A percentile compares a stretch with the other conserved stretches of the same genome.
These are phyloP conservation scores for Gandaritis pyraliata DNA, from an alignment of 2,888 invertebrate species.

Conservation along the genomic window DNA sequence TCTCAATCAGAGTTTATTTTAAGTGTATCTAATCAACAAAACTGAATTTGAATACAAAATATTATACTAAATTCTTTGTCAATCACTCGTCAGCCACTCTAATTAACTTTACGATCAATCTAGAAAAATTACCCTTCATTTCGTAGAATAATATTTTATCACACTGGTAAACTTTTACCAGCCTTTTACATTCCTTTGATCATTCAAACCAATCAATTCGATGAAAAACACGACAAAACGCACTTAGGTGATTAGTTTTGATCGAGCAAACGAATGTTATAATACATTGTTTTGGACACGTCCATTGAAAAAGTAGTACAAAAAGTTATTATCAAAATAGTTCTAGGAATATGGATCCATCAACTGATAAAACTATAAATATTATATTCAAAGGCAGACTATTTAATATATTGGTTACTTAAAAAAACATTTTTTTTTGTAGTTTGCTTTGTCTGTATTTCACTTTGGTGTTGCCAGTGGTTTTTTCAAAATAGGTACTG, in stretches of 20 bases:
- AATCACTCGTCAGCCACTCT: conserved; percentile 5
- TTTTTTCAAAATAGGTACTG: too few species aligned
- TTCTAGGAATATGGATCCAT: conserved; percentile 23
- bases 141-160: conserved; percentile 32
- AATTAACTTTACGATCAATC: conserved; percentile 15
- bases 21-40: neutral
- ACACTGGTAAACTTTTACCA: conserved; percentile 4
- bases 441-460: too few species aligned
- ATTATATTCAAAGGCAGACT: neutral
- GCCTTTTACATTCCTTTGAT: conserved; percentile 39
- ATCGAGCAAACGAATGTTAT: conserved; percentile 19
- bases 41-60: neutral
- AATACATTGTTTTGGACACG: conserved; percentile 1
- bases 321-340: conserved; percentile 14
- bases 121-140: conserved; percentile 29
- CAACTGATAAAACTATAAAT: conserved; percentile 34
- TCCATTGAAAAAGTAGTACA: conserved; percentile 13
- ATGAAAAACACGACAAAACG: conserved; percentile 50
- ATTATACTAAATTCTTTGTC: too few species aligned
- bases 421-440: too few species aligned
- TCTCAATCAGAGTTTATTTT: neutral
- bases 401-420: neutral
- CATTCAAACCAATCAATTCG: conserved; percentile 45
- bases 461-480: too few species aligned
- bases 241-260: conserved; percentile 55